Conservation (phyloP, 2,113 vertebrate genomes). For the Brevimyrus niger region DNA sequence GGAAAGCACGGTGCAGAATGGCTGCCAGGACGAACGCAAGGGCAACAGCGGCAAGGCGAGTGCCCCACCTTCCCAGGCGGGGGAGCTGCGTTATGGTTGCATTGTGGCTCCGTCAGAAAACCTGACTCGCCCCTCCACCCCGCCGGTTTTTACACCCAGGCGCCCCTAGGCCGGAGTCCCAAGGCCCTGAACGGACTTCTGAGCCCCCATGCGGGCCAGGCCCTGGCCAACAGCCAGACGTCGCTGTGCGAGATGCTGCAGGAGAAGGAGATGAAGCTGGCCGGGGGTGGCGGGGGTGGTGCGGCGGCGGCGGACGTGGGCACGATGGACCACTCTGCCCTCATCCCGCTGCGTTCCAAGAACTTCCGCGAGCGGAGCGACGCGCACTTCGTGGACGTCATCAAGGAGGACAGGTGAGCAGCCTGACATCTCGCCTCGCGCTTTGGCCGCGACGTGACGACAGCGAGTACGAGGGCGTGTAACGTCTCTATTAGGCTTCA, state of each 20-base stretch:
- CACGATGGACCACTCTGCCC: slow-evolving; percentile 79
- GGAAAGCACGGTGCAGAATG: slow-evolving; percentile 67
- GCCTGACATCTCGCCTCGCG: too few species aligned
- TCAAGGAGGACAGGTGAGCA: slow-evolving; percentile 92
- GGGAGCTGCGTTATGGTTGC: slow-evolving; percentile 50
- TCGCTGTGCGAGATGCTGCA: slow-evolving; percentile 92
- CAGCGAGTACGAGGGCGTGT: background rate
- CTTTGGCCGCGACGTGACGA: background rate
- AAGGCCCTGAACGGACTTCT: slow-evolving; percentile 85
- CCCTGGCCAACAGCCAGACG: slow-evolving; percentile 84
- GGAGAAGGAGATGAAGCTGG: slow-evolving; percentile 67
- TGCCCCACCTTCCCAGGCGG: slow-evolving; percentile 55
- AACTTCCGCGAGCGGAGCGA: slow-evolving; percentile 95
- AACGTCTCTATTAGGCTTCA: background rate
- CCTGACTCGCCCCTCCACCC: background rate
- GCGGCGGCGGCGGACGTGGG: slow-evolving; percentile 54
- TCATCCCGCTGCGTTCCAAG: slow-evolving; percentile 84
- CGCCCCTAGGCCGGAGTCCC: slow-evolving; percentile 58
- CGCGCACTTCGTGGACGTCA: slow-evolving; percentile 95
- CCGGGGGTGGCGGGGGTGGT: slow-evolving; percentile 13
- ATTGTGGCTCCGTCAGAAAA: background rate
- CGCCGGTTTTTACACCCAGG: slow-evolving; percentile 39
- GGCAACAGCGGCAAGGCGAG: slow-evolving; percentile 65
- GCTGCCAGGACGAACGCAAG: slow-evolving; percentile 77
- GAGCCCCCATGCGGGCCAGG: slow-evolving; percentile 74